Percentiles rank a stretch among this genome's conserved stretches.
Conservation (phyloP, 2,888 invertebrate species). For the Metacarcinus magister region DNA sequence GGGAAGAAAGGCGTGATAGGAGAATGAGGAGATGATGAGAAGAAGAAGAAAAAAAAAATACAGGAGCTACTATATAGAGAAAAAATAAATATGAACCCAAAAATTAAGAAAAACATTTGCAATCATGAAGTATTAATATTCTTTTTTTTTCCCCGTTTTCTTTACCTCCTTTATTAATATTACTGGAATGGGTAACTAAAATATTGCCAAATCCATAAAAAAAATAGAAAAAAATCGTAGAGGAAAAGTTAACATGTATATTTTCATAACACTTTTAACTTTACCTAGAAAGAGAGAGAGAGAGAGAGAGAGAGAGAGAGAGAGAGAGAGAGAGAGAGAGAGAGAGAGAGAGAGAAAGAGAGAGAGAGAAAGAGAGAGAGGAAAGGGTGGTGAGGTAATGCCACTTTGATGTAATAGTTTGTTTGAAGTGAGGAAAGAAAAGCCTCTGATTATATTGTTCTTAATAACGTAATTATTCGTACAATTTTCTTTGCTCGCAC, state of each 20-base stretch:
- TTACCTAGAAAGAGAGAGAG: neutral
- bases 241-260: neutral
- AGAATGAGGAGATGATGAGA: neutral
- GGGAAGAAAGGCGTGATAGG: neutral
- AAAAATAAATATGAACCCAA: neutral
- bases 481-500: neutral
- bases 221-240: neutral
- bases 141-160: neutral
- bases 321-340: constrained; percentile 27
- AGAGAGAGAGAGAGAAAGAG: constrained; percentile 16
- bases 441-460: constrained; percentile 6
- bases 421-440: no score
- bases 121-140: neutral
- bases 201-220: no score
- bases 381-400: neutral
- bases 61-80: neutral
- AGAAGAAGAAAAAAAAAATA: neutral
- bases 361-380: constrained; percentile 38
- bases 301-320: constrained; percentile 19
- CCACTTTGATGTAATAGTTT: no score
- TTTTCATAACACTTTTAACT: neutral
- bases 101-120: neutral
- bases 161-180: neutral
- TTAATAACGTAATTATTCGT: constrained; percentile 8
- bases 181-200: no score